Evolutionary conservation across 2,113 vertebrate genomes (phyloP), one percentile per base, ranked within the genome.

Genomic region (Ammodytes marinus): DNA sequence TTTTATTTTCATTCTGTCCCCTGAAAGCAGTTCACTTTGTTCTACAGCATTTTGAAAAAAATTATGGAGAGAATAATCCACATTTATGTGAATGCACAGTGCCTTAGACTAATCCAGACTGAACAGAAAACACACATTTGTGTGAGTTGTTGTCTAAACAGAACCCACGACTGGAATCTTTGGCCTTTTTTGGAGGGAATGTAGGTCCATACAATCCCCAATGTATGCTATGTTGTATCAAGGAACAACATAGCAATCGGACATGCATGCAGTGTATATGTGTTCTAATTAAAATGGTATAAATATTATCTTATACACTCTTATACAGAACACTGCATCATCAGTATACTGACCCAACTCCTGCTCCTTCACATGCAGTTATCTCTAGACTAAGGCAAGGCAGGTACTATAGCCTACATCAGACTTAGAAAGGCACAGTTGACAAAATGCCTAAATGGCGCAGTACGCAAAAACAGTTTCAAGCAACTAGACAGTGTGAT

Each of bases 121-220:
- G 19, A 72, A 10, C 61, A n/a, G 13, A 7, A 37, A 47, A 43
- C 53, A 47, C 6, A 65, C 0, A 17, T 61, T 42, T 55, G 11
- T 53, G 15, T 73, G 6, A 57, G 53, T 67, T 15, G 53, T 37
- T 49, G 19, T 67, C 12, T 42, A 81, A 10, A 50, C 14, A 45
- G 39, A 68, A 63, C 13, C 27, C 39, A 19, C 11, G 17, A 8
- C 64, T 27, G 7, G 7, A 64, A 7, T 42, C 11, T 60, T 53
- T 49, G 35, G 45, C 37, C 2, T 27, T 27, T 60, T 50, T 64
- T 9, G 10, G 42, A 37, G 13, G 39, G 1, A 11, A 57, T 39
- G 15, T 14, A 35, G 1, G 2, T 13, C 0, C 6, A 53, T 27
- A 52, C n/a, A 65, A 27, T 14, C 5, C 11, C 46, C 11, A 15